Base-by-base conservation (phyloP, 2,113 vertebrate genomes). In the Zosterops borbonicus region DNA sequence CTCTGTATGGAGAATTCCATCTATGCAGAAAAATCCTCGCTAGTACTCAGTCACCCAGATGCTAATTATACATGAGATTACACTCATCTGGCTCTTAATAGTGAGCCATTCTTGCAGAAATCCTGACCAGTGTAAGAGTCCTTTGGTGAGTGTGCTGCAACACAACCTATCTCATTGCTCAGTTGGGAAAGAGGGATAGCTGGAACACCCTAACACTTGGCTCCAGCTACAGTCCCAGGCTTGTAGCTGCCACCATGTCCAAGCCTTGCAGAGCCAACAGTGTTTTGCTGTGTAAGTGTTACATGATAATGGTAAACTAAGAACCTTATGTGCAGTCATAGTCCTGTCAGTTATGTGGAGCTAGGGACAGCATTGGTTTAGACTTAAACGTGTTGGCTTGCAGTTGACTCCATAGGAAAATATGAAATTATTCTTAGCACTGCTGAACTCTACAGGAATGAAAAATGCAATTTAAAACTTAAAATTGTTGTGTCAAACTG, bases 271-370 rank as follows among this genome's bases (percentile, higher is more conserved):
- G 39, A 87, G 33, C 19, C 14, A n/a, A 7, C 4, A 11, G 33
- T 28, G 25, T 73, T 84, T 28, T 53, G 9, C 56, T 62, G 2
- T 0, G 0, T 18, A 19, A 19, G 19, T 55, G 23, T 71, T 81
- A 59, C 3, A 12, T 50, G 58, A 3, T 52, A 33, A 62, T 31
- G 33, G 28, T 52, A 31, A 87, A 46, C 10, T 2, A 18, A 63
- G 58, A 64, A 17, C 28, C 5, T 58, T 3, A 1, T 2, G 0
- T n/a, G 21, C 31, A 27, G 0, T 65, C 15, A 1, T 42, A 67
- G 47, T 24, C 62, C 33, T 74, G 28, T 70, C 15, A 16, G 27
- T 46, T 63, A 10, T 17, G 13, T 75, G 42, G 50, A 79, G 29
- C 9, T n/a, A 70, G 20, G 31, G 44, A 31, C 31, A 49, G 2